A percentile compares a stretch with the other conserved stretches of the same genome.
Conservation (phyloP, 2,113 vertebrate genomes). For the Sus scrofa region T2T-Sscrofa CM000822.6:13758501-13759000, state of each 20-base stretch:
- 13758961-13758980: conserved; percentile 8
- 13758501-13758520: neutral
- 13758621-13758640: neutral
- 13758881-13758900: conserved; percentile 9
- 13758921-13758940: conserved; percentile 61
- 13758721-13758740: neutral
- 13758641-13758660: neutral
- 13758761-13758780: neutral
- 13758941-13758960: conserved; percentile 69
- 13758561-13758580: neutral
- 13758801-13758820: conserved; percentile 8
- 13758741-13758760: neutral
- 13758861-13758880: conserved; percentile 15
- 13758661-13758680: neutral
- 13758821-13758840: neutral
- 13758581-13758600: neutral
- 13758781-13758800: conserved; percentile 33
- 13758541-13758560: neutral
- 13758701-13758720: neutral
- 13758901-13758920: conserved; percentile 43
- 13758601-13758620: neutral
- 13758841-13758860: neutral
- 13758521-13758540: neutral
- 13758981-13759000: conserved; percentile 36
- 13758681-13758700: conserved; percentile 10